Base-by-base conservation (phyloP, 2,888 invertebrate genomes). In the Magallana nippona region DNA sequence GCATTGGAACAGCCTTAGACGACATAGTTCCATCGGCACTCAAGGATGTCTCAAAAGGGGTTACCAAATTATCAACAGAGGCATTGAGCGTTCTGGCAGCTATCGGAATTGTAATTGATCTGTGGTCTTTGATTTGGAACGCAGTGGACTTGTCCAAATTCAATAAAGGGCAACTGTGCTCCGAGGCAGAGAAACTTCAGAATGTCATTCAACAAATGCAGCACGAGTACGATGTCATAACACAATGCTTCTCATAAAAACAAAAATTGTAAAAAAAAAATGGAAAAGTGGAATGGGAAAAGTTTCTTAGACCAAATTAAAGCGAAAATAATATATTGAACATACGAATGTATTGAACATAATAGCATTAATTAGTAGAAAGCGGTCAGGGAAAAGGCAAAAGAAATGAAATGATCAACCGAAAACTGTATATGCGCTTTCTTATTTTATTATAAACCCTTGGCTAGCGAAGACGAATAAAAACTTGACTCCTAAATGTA, bases 31-130 rank as follows among this genome's bases (percentile, higher is more conserved):
- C 63, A 13, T 11, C 63, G 8, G 22, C 27, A 71, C 11, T 71
- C 13, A 71, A 71, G 13, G 71, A 71, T 27, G 27, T 27, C 13
- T 71, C 71, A 15, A 32, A 32, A 22, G 71, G 15, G 13, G 63
- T 22, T 8, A 63, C 78, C 55, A 78, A 78, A 63, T 11, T 78
- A 3, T 32, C 78, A 3, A 11, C 78, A 55, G 56, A 78, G 17
- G 78, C 56, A 15, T 19, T 56, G 13, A 19, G 55, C 10, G 55
- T 13, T 19, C 55, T 78, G n/a, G 78, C 55, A 15, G 78, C 56
- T 78, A 15, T 78, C 10, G 78, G 78, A 22, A 78, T 55, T 3
- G 55, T 78, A 55, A 55, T 78, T 1, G 78, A 78, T 44, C n/a
- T 78, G 44, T 3, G 78, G 13, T 78, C 78, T 0, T 17, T 78